These are phyloP conservation scores for Crocallis elinguaria DNA, from an alignment of 2,888 invertebrate genomes.

Conservation along the genomic window DNA sequence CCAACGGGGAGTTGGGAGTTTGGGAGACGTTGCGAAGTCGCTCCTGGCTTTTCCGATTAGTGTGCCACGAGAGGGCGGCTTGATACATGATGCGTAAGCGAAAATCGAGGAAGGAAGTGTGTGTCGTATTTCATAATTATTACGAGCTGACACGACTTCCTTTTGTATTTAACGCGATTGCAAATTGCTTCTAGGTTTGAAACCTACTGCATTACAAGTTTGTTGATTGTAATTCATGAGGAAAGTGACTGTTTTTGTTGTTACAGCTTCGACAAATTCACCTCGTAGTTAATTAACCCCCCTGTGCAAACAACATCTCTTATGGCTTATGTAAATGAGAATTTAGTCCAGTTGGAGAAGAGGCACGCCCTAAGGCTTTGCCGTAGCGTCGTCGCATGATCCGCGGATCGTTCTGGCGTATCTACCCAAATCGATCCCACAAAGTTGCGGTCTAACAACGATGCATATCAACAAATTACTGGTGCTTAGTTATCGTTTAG, in stretches of 20 bases:
- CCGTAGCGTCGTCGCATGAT: slow-evolving; percentile 42
- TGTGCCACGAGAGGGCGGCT: slow-evolving; percentile 22
- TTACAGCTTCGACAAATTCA: slow-evolving; percentile 2
- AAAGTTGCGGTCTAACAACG: slow-evolving; percentile 52
- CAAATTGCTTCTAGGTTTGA: background rate
- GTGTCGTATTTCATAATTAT: slow-evolving; percentile 24
- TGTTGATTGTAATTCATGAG: background rate
- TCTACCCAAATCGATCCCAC: slow-evolving; percentile 54
- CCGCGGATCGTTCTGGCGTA: slow-evolving; percentile 34
- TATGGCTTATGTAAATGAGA: slow-evolving; percentile 50
- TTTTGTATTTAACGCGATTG: slow-evolving; percentile 1
- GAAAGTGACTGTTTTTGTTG: slow-evolving; percentile 14
- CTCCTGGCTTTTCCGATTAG: slow-evolving; percentile 43
- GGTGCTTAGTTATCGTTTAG: slow-evolving; percentile 52
- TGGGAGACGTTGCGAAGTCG: slow-evolving; percentile 42
- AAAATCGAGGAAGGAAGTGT: slow-evolving; percentile 17
- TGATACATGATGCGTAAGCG: slow-evolving; percentile 21
- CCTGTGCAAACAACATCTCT: slow-evolving; percentile 39
- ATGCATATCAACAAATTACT: slow-evolving; percentile 51
- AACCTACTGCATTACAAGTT: background rate
- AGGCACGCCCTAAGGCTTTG: slow-evolving; percentile 47
- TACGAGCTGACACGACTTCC: slow-evolving; percentile 5
- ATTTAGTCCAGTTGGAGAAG: slow-evolving; percentile 37
- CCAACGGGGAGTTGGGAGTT: slow-evolving; percentile 56
- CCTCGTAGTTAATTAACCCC: slow-evolving; percentile 20